phyloP scores from a whole-genome alignment of 2,797 vertebrate genomes.

The Girardinus metallicus region DNA sequence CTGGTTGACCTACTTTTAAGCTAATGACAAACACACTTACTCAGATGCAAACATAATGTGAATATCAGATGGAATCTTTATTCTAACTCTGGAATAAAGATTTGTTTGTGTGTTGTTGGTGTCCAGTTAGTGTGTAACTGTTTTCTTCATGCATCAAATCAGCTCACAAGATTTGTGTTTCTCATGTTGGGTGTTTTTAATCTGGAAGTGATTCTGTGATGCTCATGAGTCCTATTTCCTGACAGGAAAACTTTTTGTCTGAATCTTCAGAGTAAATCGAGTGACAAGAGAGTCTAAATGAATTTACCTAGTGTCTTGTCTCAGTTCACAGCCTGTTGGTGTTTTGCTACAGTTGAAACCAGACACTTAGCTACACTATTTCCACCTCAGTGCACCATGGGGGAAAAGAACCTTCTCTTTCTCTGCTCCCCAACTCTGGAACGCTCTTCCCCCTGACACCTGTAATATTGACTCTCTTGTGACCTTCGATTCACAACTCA shows the following conservation, averaged over 20 bases:
- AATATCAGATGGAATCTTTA: not conserved
- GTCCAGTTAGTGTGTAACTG: not conserved
- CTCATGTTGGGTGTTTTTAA: not conserved
- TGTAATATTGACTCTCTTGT: too few relatives aligned
- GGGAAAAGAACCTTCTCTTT: too few relatives aligned
- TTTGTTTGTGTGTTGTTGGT: not conserved
- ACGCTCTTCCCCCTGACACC: too few relatives aligned
- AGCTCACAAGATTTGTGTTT: not conserved
- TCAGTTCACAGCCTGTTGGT: not conserved
- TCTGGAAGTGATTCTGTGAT: not conserved
- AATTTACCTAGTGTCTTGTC: not conserved
- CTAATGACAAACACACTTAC: not conserved
- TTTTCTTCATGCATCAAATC: not conserved
- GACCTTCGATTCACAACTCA: too few relatives aligned
- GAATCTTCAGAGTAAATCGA: not conserved
- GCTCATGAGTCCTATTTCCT: not conserved
- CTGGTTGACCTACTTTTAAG: slow-evolving; percentile 28
- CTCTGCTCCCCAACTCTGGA: too few relatives aligned
- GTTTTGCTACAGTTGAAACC: not conserved
- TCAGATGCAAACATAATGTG: slow-evolving; percentile 1
- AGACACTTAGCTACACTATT: too few relatives aligned
- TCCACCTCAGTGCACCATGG: too few relatives aligned
- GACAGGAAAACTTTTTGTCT: not conserved
- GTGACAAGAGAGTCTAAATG: not conserved
- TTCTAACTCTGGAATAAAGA: not conserved